Conservation (phyloP, 2,113 vertebrate genomes). For the Gobius niger region DNA sequence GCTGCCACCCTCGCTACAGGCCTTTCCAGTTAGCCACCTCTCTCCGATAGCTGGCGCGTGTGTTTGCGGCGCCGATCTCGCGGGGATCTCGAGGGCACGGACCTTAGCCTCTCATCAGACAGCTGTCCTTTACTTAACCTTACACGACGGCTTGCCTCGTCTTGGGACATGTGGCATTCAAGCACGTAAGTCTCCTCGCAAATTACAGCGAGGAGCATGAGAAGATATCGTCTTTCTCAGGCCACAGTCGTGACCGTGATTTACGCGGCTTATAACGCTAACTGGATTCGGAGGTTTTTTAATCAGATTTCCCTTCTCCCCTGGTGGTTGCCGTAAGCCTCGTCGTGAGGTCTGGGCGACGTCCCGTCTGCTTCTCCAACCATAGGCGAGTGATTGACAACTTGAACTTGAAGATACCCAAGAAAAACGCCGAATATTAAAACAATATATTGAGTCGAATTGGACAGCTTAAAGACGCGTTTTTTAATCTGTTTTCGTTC, state of each 20-base stretch:
- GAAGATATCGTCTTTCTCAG: conserved; percentile 1
- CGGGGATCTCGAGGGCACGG: conserved; percentile 18
- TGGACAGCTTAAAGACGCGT: too few species aligned
- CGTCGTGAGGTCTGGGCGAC: background rate
- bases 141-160: conserved; percentile 1
- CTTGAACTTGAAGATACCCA: too few species aligned
- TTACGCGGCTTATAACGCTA: conserved; percentile 21
- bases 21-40: conserved; percentile 12
- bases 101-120: conserved; percentile 16
- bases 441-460: too few species aligned
- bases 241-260: conserved; percentile 4
- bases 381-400: too few species aligned
- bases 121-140: conserved; percentile 53
- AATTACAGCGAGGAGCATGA: conserved; percentile 1
- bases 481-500: background rate
- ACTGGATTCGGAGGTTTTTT: conserved; percentile 31
- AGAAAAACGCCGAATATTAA: too few species aligned
- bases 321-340: conserved; percentile 12
- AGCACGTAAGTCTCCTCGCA: conserved; percentile 30
- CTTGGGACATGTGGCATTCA: background rate
- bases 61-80: conserved; percentile 11
- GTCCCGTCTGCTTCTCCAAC: background rate
- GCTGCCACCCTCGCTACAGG: background rate
- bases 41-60: conserved; percentile 22
- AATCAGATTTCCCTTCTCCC: conserved; percentile 26